Evolutionary conservation across 2,888 invertebrate genomes (phyloP).

Genomic region (Parnassius glacialis): DNA sequence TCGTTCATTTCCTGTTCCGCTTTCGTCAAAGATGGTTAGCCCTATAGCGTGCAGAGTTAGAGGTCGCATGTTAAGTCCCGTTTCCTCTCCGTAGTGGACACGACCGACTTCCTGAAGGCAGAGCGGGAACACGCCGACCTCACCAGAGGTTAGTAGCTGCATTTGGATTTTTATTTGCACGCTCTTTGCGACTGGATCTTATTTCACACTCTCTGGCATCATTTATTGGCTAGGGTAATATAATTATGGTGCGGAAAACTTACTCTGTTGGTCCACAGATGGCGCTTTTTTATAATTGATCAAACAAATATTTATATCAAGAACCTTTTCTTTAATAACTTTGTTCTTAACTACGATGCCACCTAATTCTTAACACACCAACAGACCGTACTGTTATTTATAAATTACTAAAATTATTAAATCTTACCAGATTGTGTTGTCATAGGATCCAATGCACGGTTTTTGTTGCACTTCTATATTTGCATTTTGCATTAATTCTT

Average conservation of each 20-base stretch:
- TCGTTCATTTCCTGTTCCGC: neutral
- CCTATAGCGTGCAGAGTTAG: conserved; percentile 12
- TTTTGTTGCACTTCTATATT: too few species aligned
- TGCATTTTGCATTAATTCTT: too few species aligned
- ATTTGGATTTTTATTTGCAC: neutral
- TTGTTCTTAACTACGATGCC: too few species aligned
- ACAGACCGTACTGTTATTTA: too few species aligned
- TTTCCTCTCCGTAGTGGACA: conserved; percentile 51
- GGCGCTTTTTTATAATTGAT: neutral
- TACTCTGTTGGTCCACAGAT: neutral
- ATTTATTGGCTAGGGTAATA: neutral
- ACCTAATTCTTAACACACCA: too few species aligned
- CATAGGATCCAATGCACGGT: too few species aligned
- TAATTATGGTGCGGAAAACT: neutral
- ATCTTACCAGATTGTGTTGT: too few species aligned
- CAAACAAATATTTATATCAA: too few species aligned
- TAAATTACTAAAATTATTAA: too few species aligned
- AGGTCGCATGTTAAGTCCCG: conserved; percentile 20
- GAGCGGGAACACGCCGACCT: conserved; percentile 68
- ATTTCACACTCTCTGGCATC: conserved; percentile 5
- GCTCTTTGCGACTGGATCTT: neutral
- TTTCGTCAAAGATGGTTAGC: conserved; percentile 9
- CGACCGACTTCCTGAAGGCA: conserved; percentile 70
- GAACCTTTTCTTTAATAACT: too few species aligned
- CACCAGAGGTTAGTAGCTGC: conserved; percentile 60